Conservation (phyloP, 1,140 invertebrate genomes). For the Drosophila repletoides region DNA sequence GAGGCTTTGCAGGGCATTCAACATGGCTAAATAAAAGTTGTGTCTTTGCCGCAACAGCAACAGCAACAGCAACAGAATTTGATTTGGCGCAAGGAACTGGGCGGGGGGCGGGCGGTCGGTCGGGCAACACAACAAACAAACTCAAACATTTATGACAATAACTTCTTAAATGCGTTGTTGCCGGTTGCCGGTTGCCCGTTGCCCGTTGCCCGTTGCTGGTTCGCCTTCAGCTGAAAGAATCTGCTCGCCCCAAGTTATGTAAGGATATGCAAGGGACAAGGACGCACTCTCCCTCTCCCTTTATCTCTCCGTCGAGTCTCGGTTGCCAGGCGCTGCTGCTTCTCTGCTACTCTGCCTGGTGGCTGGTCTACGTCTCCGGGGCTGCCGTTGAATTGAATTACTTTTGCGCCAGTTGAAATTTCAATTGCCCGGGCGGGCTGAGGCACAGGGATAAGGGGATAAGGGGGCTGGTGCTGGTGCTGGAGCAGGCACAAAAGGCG, state of each 20-base stretch:
- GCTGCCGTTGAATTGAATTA: constrained; percentile 75
- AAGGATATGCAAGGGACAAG: constrained; percentile 50
- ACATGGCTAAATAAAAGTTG: constrained; percentile 74
- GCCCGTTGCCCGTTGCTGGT: constrained; percentile 51
- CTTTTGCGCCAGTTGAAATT: constrained; percentile 80
- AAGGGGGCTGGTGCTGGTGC: neutral
- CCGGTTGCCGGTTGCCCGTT: constrained; percentile 38
- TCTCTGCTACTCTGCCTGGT: constrained; percentile 9
- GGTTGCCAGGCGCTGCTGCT: neutral
- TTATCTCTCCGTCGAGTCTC: neutral
- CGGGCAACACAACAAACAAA: constrained; percentile 60
- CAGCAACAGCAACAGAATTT: constrained; percentile 39
- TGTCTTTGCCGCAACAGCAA: constrained; percentile 43
- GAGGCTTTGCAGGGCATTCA: constrained; percentile 45
- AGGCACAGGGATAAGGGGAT: neutral
- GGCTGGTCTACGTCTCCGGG: constrained; percentile 39
- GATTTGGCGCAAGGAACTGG: constrained; percentile 18
- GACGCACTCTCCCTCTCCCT: too few species aligned
- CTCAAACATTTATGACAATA: constrained; percentile 80
- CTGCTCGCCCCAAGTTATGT: constrained; percentile 21
- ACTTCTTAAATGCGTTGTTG: constrained; percentile 79
- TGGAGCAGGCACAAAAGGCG: constrained; percentile 15
- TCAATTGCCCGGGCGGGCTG: constrained; percentile 58
- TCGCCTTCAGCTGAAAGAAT: constrained; percentile 4
- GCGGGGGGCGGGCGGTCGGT: neutral